Evolutionary conservation across 2,113 vertebrate genomes (phyloP).

Genomic region (Prunella fulvescens): DNA sequence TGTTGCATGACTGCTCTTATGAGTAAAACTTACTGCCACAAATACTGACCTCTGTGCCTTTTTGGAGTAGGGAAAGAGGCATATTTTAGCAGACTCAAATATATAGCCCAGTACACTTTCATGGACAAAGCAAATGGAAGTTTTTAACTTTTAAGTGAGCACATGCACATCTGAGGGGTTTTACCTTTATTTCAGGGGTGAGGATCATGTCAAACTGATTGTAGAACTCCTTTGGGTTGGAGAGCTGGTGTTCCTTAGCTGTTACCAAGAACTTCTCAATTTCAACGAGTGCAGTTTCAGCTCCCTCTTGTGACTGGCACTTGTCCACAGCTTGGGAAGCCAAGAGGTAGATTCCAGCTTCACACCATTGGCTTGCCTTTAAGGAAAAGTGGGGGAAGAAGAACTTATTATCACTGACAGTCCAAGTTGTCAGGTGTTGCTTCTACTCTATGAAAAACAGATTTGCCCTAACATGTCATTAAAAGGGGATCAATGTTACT

Average conservation of each 20-base stretch:
- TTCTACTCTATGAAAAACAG: background rate
- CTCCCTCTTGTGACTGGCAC: slow-evolving; percentile 94
- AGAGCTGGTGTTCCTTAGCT: slow-evolving; percentile 80
- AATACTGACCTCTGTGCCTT: background rate
- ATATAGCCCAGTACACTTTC: background rate
- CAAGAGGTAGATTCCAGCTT: slow-evolving; percentile 91
- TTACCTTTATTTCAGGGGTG: slow-evolving; percentile 85
- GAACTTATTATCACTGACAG: background rate
- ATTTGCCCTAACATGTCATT: background rate
- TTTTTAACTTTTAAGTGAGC: background rate
- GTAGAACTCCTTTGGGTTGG: slow-evolving; percentile 83
- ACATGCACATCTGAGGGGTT: background rate
- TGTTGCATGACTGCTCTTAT: background rate
- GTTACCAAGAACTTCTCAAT: slow-evolving; percentile 85
- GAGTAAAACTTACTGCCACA: background rate
- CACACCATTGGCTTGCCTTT: slow-evolving; percentile 92
- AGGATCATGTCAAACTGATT: slow-evolving; percentile 89
- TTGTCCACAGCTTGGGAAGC: slow-evolving; percentile 95
- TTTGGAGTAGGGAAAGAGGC: background rate
- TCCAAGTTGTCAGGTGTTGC: background rate
- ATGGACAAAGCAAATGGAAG: background rate
- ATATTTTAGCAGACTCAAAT: background rate
- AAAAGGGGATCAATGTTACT: background rate
- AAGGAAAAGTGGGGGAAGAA: background rate
- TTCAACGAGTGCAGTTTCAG: slow-evolving; percentile 86